phyloP scores from a whole-genome alignment of 2,113 vertebrate species.

The Gnathonemus echidnorhynchus region DNA sequence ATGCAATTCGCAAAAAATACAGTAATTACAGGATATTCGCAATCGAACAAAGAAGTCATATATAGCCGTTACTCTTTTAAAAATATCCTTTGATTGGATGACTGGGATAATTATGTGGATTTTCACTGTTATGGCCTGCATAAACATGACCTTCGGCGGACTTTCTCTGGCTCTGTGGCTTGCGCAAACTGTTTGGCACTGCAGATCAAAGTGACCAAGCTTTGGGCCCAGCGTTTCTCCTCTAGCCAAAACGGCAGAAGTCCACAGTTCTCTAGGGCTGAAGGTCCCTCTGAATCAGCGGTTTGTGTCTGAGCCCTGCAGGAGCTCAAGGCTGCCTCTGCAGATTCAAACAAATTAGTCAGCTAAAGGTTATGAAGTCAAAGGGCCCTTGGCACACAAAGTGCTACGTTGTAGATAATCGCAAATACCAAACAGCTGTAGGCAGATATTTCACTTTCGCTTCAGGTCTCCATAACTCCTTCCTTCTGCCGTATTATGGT shows the following conservation, averaged over 20 bases:
- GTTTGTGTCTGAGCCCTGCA: neutral
- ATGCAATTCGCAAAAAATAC: neutral
- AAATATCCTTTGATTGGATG: neutral
- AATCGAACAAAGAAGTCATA: neutral
- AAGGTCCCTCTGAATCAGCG: neutral
- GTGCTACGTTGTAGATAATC: neutral
- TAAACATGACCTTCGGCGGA: neutral
- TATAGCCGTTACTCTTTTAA: neutral
- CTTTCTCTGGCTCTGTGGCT: neutral
- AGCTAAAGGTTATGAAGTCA: neutral
- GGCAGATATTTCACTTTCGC: neutral
- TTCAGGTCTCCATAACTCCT: neutral
- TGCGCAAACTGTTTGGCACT: neutral
- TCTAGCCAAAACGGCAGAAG: neutral
- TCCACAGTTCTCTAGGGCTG: neutral
- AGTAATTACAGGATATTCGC: neutral
- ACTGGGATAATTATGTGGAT: neutral
- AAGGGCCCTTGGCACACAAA: neutral
- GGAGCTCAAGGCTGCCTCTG: neutral
- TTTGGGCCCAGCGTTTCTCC: neutral
- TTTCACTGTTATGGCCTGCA: neutral
- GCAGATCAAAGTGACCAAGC: neutral
- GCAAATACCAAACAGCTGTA: neutral
- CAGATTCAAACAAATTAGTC: neutral
- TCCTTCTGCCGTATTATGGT: neutral